Evolutionary conservation across 2,888 invertebrate species (phyloP).

Genomic region (Keiferia lycopersicella): DNA sequence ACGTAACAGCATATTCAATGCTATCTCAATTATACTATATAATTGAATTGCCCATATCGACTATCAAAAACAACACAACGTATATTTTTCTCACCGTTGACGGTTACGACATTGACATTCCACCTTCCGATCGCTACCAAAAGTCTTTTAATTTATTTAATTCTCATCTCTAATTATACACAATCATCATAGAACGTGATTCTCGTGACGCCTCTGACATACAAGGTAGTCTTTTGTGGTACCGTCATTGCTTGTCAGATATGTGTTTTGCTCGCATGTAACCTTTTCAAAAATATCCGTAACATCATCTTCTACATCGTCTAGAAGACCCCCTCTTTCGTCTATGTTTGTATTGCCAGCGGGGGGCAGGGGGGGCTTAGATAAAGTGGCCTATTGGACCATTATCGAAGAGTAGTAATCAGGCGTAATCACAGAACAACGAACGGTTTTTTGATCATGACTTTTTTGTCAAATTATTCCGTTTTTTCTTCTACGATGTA

Average conservation of each 20-base stretch:
- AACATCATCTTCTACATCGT: background rate
- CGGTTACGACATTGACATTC: slow-evolving; percentile 64
- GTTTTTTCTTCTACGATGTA: slow-evolving; percentile 52
- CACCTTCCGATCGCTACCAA: slow-evolving; percentile 54
- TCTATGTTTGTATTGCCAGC: slow-evolving; percentile 27
- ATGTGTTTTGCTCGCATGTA: slow-evolving; percentile 60
- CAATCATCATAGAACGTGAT: slow-evolving; percentile 65
- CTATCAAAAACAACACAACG: slow-evolving; percentile 10
- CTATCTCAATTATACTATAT: background rate
- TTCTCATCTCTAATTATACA: slow-evolving; percentile 74
- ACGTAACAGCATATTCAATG: slow-evolving; percentile 3
- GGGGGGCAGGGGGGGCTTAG: slow-evolving; percentile 47
- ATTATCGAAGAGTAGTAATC: slow-evolving; percentile 76
- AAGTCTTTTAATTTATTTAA: slow-evolving; percentile 72
- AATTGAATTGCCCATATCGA: slow-evolving; percentile 19
- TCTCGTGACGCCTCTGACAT: slow-evolving; percentile 68
- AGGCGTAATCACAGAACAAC: slow-evolving; percentile 68
- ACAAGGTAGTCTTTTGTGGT: slow-evolving; percentile 77
- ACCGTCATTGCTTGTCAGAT: slow-evolving; percentile 69
- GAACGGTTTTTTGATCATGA: slow-evolving; percentile 68
- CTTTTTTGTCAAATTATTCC: slow-evolving; percentile 68
- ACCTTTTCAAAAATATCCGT: slow-evolving; percentile 55
- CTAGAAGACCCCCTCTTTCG: slow-evolving; percentile 36
- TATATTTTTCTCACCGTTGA: slow-evolving; percentile 14
- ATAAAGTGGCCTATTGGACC: slow-evolving; percentile 47